These are phyloP conservation scores for Polylopha cassiicola DNA, from an alignment of 2,888 invertebrate genomes.

Conservation along the genomic window DNA sequence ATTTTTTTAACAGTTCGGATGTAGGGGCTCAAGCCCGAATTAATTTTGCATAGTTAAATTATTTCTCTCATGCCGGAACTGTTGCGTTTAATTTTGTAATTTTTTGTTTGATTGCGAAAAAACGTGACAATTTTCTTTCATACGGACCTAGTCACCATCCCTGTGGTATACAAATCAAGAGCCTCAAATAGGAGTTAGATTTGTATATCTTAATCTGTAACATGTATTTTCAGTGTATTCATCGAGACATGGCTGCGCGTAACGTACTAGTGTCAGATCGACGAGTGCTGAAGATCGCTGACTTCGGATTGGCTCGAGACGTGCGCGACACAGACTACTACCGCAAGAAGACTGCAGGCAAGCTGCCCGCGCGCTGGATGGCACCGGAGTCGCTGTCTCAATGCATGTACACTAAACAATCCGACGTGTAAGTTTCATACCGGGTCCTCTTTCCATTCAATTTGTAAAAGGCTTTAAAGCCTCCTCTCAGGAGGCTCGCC, in stretches of 20 bases:
- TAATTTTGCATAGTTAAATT: too few species aligned
- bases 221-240: slow-evolving; percentile 92
- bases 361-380: slow-evolving; percentile 99
- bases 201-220: background rate
- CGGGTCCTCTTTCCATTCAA: too few species aligned
- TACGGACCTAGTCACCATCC: too few species aligned
- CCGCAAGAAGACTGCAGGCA: slow-evolving; percentile 95
- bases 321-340: slow-evolving; percentile 97
- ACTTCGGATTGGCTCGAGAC: slow-evolving; percentile 97
- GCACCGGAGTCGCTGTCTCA: slow-evolving; percentile 98
- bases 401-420: slow-evolving; percentile 94
- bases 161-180: background rate
- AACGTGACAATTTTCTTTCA: too few species aligned
- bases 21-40: too few species aligned
- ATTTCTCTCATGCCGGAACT: too few species aligned
- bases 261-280: slow-evolving; percentile 97
- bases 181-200: slow-evolving; percentile 2
- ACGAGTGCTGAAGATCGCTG: slow-evolving; percentile 96
- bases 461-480: too few species aligned
- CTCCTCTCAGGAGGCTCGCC: too few species aligned
- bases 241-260: slow-evolving; percentile 97
- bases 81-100: too few species aligned
- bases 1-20: too few species aligned
- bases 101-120: too few species aligned
- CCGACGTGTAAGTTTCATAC: slow-evolving; percentile 94